Evolutionary conservation across 1,140 invertebrate genomes (phyloP).

Genomic region (Spodoptera frugiperda): DNA sequence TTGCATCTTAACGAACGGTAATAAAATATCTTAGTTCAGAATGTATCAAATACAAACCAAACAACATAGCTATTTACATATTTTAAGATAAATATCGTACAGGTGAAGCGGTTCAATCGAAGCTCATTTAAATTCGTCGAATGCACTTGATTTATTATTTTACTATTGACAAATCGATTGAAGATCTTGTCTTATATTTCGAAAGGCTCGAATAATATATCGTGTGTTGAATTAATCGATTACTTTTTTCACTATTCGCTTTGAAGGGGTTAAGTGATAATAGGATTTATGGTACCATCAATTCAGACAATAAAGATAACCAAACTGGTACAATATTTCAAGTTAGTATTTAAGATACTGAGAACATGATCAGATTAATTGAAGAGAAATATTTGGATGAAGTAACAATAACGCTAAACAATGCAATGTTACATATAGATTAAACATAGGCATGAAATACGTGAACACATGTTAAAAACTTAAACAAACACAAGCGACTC

Average conservation of each 20-base stretch:
- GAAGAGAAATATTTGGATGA: background rate
- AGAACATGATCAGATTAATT: conserved; percentile 12
- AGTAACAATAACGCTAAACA: background rate
- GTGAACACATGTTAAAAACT: background rate
- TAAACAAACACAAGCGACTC: conserved; percentile 56
- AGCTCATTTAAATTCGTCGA: conserved; percentile 63
- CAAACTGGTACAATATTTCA: conserved; percentile 1
- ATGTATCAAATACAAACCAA: conserved; percentile 10
- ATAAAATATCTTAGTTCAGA: conserved; percentile 6
- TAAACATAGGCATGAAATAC: background rate
- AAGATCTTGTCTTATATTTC: conserved; percentile 56
- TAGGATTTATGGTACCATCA: conserved; percentile 28
- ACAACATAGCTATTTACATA: conserved; percentile 30
- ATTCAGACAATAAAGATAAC: conserved; percentile 9
- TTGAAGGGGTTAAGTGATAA: conserved; percentile 28
- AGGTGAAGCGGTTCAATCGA: conserved; percentile 58
- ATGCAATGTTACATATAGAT: background rate
- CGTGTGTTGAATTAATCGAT: conserved; percentile 40
- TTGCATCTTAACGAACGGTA: conserved; percentile 30
- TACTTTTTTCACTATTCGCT: conserved; percentile 24
- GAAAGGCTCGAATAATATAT: conserved; percentile 22
- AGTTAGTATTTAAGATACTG: conserved; percentile 10
- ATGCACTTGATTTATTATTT: conserved; percentile 58
- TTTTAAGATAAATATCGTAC: conserved; percentile 55
- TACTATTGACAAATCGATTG: conserved; percentile 56